phyloP scores from a whole-genome alignment of 2,113 vertebrate species.

The Salvelinus fontinalis region DNA sequence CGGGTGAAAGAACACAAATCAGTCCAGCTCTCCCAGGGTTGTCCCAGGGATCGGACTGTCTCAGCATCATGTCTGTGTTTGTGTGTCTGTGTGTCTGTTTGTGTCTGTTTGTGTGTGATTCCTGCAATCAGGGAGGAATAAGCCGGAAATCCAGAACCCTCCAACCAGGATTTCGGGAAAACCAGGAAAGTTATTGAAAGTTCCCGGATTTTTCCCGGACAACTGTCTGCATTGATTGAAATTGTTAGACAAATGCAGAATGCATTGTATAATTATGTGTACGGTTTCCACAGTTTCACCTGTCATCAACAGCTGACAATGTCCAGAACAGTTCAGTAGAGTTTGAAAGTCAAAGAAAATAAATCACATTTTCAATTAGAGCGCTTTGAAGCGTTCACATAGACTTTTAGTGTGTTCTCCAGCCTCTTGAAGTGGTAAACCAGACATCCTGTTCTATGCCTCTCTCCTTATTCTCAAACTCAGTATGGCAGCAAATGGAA shows the following conservation, averaged over 20 bases:
- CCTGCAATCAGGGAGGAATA: too few relatives aligned
- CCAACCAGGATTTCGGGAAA: too few relatives aligned
- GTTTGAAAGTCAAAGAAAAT: slow-evolving; percentile 22
- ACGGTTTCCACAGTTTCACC: slow-evolving; percentile 37
- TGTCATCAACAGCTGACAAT: slow-evolving; percentile 37
- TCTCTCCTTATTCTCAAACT: slow-evolving; percentile 29
- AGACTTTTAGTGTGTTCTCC: slow-evolving; percentile 30
- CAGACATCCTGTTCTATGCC: background rate
- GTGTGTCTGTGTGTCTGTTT: slow-evolving; percentile 11
- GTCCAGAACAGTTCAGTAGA: slow-evolving; percentile 46
- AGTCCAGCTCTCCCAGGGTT: slow-evolving; percentile 51
- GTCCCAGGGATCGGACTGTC: slow-evolving; percentile 34
- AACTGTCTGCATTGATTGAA: background rate
- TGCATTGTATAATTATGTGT: slow-evolving; percentile 19
- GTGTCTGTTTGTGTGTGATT: slow-evolving; percentile 13
- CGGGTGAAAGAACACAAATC: slow-evolving; percentile 63
- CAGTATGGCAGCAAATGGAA: slow-evolving; percentile 39
- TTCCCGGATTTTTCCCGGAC: background rate
- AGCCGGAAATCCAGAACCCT: too few relatives aligned
- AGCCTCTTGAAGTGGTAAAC: slow-evolving; percentile 13
- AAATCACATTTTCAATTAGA: slow-evolving; percentile 29
- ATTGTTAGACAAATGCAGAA: background rate
- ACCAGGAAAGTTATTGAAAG: too few relatives aligned
- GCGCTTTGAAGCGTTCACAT: slow-evolving; percentile 12
- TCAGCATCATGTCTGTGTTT: slow-evolving; percentile 12